Base-by-base conservation (phyloP, 2,888 invertebrate genomes). In the Busseola fusca region DNA sequence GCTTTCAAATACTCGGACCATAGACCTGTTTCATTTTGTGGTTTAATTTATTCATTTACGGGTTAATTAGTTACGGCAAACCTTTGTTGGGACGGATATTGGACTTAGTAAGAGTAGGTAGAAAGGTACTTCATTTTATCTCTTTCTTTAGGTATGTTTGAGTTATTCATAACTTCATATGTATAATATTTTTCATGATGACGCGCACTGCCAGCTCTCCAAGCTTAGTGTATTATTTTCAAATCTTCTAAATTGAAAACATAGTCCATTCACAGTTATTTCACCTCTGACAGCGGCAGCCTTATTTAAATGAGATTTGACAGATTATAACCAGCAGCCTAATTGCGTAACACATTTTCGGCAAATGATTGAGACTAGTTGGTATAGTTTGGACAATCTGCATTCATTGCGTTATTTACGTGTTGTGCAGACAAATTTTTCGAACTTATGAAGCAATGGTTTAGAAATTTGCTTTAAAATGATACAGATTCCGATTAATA, bases 31-130 rank as follows among this genome's bases (percentile, higher is more conserved):
- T 69, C 74, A 67, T 79, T 83, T 78, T 72, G 63, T 69, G 77
- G 76, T 78, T 74, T 77, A 78, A 78, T 81, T 83, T 83, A 83
- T 83, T 80, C 73, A 81, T 83, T 81, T 74, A 68, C 25, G 66
- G 81, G 74, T 83, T 81, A 83, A 83, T 83, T 81, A 81, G 69
- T 66, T 45, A 62, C 30, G 52, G 64, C 40, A 48, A 57, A 50
- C 52, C 69, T 79, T 77, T 64, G 74, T 78, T 60, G 40, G 72
- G 72, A 68, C 50, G 73, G 52, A 76, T 72, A 74, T 81, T 81
- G 68, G 64, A 72, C 65, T 78, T 16, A 50, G 48, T 57, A 59
- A 69, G n/a, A 56, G 62, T 63, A 45, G 18, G 34, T 64, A 58
- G 9, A 25, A n/a, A n/a, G n/a, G n/a, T 59, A 56, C 57, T 57